Conservation (phyloP, 2,113 vertebrate genomes). For the Caretta caretta region DNA sequence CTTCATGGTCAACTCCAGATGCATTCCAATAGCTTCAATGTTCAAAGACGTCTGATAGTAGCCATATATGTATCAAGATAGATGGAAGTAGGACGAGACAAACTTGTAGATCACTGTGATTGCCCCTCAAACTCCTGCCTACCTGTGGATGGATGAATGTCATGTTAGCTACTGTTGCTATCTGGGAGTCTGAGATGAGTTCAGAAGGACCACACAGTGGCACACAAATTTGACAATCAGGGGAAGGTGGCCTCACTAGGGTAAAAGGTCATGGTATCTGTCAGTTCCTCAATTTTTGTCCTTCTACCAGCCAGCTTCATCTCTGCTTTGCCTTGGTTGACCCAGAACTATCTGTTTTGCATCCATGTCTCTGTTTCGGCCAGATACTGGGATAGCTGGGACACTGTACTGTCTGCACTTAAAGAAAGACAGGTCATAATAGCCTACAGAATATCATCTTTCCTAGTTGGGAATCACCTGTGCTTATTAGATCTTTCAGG, state of each 20-base stretch:
- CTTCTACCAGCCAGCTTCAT: background rate
- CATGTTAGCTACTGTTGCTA: background rate
- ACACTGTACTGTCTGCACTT: slow-evolving; percentile 42
- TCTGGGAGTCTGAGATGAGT: background rate
- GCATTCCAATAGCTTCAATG: background rate
- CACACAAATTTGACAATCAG: background rate
- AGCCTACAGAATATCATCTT: slow-evolving; percentile 52
- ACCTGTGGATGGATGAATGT: background rate
- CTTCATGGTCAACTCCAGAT: background rate
- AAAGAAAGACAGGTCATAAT: slow-evolving; percentile 30
- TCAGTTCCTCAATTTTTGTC: background rate
- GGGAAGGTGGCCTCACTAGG: background rate
- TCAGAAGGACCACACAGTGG: background rate
- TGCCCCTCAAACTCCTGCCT: background rate
- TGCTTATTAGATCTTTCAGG: background rate
- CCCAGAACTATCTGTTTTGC: slow-evolving; percentile 45
- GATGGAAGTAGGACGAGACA: background rate
- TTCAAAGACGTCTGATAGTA: background rate
- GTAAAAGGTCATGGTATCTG: background rate
- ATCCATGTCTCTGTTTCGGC: slow-evolving; percentile 47
- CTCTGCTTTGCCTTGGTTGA: background rate
- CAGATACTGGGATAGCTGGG: slow-evolving; percentile 65
- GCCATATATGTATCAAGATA: background rate
- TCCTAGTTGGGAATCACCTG: slow-evolving; percentile 30
- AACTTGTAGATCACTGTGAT: background rate